phyloP scores from a whole-genome alignment of 2,888 invertebrate genomes.

The Torymus tubicola region DNA sequence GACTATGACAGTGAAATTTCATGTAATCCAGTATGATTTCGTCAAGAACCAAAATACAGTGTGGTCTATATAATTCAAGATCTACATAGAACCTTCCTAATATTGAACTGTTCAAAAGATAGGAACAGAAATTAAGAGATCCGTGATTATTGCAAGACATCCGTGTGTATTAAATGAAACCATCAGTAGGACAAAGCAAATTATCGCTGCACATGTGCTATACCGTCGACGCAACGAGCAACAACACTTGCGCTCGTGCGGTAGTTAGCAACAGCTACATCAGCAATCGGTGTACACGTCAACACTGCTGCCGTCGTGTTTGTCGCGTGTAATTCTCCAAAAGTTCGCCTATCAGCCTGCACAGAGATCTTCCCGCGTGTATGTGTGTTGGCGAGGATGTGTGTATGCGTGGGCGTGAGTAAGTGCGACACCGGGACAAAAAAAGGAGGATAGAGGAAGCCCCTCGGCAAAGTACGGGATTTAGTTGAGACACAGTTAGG shows the following conservation, averaged over 20 bases:
- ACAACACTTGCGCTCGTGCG: not conserved
- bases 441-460: slow-evolving; percentile 6
- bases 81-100: too few relatives aligned
- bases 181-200: slow-evolving; percentile 4
- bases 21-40: too few relatives aligned
- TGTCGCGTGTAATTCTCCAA: slow-evolving; percentile 12
- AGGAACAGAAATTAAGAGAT: too few relatives aligned
- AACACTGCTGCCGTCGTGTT: not conserved
- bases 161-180: not conserved
- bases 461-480: slow-evolving; percentile 20
- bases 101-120: too few relatives aligned
- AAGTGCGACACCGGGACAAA: not conserved
- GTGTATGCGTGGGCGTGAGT: not conserved
- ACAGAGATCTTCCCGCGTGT: not conserved
- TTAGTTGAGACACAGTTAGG: slow-evolving; percentile 14
- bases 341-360: not conserved
- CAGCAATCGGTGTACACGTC: not conserved
- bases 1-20: too few relatives aligned
- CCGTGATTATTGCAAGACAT: too few relatives aligned
- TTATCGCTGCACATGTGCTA: not conserved
- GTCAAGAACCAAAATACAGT: too few relatives aligned
- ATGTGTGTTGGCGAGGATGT: not conserved
- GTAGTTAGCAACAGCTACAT: slow-evolving; percentile 15
- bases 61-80: too few relatives aligned
- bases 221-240: not conserved